A percentile compares a stretch with the other conserved stretches of the same genome.
Evolutionary conservation across 2,113 vertebrate genomes (phyloP).

Genomic region (Gracilinanus agilis): DNA sequence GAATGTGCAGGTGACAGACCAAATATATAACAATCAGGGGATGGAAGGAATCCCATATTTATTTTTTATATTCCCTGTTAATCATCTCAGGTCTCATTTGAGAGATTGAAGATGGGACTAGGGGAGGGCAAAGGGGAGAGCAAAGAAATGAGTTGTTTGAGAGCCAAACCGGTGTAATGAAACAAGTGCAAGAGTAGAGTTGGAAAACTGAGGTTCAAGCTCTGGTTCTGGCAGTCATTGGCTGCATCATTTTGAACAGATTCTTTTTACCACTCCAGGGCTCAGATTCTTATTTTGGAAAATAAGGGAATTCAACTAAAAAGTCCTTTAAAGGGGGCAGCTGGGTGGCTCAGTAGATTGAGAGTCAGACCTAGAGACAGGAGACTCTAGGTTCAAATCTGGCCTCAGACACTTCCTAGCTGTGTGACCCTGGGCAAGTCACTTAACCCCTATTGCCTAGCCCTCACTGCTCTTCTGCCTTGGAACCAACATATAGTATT

Average conservation of each 20-base stretch:
- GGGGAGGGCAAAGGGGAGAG: neutral
- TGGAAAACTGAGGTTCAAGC: neutral
- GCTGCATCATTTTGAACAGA: neutral
- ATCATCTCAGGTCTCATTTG: neutral
- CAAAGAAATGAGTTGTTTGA: neutral
- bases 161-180: neutral
- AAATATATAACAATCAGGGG: neutral
- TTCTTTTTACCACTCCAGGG: neutral
- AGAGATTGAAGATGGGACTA: slow-evolving; percentile 21
- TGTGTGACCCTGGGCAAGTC: too few species aligned
- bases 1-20: slow-evolving; percentile 24
- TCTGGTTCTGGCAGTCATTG: neutral
- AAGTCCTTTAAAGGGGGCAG: neutral
- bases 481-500: too few species aligned
- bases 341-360: too few species aligned
- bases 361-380: too few species aligned
- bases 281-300: neutral
- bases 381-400: too few species aligned
- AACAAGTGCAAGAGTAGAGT: neutral
- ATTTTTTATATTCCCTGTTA: slow-evolving; percentile 46
- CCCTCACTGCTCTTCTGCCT: too few species aligned
- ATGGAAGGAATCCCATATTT: neutral
- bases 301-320: neutral
- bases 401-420: too few species aligned
- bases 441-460: too few species aligned